Evolutionary conservation across 2,797 vertebrate species (phyloP).

Genomic region (Arrhamphus sclerolepis): DNA sequence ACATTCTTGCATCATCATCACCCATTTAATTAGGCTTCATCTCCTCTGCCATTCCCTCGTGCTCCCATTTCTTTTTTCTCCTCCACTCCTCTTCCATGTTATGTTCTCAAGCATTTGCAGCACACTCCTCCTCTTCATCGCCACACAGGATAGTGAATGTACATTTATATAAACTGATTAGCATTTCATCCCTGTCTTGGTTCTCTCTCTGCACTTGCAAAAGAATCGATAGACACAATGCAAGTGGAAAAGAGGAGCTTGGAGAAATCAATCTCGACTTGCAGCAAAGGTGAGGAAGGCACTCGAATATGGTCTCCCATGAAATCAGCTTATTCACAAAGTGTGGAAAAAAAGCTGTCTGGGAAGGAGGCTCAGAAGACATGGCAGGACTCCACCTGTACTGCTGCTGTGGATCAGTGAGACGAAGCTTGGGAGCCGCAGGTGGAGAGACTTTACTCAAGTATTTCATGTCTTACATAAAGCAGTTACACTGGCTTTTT

Average conservation of each 20-base stretch:
- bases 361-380: conserved; percentile 30
- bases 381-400: conserved; percentile 9
- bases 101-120: conserved; percentile 7
- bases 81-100: conserved; percentile 5
- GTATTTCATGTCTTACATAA: conserved; percentile 19
- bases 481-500: conserved; percentile 11
- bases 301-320: conserved; percentile 29
- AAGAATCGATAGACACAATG: conserved; percentile 66
- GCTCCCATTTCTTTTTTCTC: conserved; percentile 1
- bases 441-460: conserved; percentile 11
- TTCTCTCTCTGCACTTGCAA: conserved; percentile 26
- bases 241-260: conserved; percentile 41
- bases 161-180: conserved; percentile 61
- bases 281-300: conserved; percentile 59
- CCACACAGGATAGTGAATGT: conserved; percentile 25
- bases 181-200: conserved; percentile 45
- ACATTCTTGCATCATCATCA: conserved; percentile 71
- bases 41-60: conserved; percentile 30
- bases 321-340: conserved; percentile 43
- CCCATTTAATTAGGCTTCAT: conserved; percentile 60
- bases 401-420: conserved; percentile 15
- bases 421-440: conserved; percentile 2
- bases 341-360: conserved; percentile 29
- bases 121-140: conserved; percentile 32
- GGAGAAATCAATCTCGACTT: conserved; percentile 63